These are phyloP conservation scores for Glaucomys volans DNA, from an alignment of 2,113 vertebrate genomes.

Conservation along the genomic window DNA sequence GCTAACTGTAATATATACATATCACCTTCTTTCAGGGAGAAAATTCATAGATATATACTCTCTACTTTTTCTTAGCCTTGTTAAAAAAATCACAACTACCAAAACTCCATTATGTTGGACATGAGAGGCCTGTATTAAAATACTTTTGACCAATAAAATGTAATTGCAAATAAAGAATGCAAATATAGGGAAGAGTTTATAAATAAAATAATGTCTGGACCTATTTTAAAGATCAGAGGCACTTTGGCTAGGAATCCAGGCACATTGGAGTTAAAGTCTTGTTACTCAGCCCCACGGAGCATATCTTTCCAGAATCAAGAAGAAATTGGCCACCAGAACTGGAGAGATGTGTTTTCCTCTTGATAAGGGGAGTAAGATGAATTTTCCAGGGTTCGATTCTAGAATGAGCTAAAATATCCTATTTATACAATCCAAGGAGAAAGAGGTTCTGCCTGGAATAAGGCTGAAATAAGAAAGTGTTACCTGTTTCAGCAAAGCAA, in stretches of 20 bases:
- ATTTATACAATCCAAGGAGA: conserved; percentile 76
- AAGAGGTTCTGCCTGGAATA: conserved; percentile 73
- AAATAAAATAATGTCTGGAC: neutral
- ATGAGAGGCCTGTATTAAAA: neutral
- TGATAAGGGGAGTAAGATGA: conserved; percentile 77
- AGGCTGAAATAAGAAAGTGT: conserved; percentile 79
- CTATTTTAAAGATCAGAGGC: conserved; percentile 6
- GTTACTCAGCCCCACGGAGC: neutral
- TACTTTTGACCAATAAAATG: neutral
- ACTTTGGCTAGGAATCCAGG: neutral
- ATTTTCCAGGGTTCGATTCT: conserved; percentile 80
- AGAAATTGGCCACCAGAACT: conserved; percentile 47
- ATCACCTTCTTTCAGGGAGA: neutral
- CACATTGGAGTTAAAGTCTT: neutral
- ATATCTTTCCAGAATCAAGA: conserved; percentile 48
- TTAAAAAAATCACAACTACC: neutral
- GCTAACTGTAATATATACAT: neutral
- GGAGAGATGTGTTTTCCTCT: conserved; percentile 67
- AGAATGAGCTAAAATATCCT: conserved; percentile 81
- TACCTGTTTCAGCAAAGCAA: conserved; percentile 78
- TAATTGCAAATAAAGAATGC: neutral
- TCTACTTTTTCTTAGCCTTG: neutral
- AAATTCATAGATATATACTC: neutral
- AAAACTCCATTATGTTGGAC: neutral
- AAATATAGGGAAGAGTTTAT: neutral